Evolutionary conservation across 2,888 invertebrate species (phyloP).

Genomic region (Cyclophora albipunctata): DNA sequence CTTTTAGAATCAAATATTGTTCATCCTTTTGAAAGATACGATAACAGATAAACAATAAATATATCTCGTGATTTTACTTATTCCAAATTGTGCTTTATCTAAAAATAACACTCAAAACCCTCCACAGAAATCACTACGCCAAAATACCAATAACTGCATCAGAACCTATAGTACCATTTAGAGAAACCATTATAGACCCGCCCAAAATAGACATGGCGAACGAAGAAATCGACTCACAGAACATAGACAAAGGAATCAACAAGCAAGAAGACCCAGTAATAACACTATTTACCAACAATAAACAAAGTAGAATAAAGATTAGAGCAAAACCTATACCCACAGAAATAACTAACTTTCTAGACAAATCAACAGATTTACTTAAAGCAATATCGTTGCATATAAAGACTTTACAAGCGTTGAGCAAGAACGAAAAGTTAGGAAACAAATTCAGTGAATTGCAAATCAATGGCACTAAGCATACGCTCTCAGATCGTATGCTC

Average conservation of each 20-base stretch:
- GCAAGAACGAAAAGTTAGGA: slow-evolving; percentile 53
- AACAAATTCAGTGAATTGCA: slow-evolving; percentile 41
- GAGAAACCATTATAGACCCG: slow-evolving; percentile 91
- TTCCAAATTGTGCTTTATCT: too few relatives aligned
- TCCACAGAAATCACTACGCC: slow-evolving; percentile 79
- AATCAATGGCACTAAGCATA: slow-evolving; percentile 42
- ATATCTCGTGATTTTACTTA: too few relatives aligned
- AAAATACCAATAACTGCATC: slow-evolving; percentile 93
- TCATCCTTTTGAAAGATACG: too few relatives aligned
- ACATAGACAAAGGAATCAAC: slow-evolving; percentile 59
- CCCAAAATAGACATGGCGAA: slow-evolving; percentile 90
- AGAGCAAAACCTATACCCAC: slow-evolving; percentile 86
- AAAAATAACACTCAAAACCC: too few relatives aligned
- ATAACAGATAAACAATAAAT: too few relatives aligned
- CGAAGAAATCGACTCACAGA: slow-evolving; percentile 83
- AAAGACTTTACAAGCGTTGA: slow-evolving; percentile 52
- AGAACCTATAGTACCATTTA: slow-evolving; percentile 95
- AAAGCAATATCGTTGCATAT: slow-evolving; percentile 76
- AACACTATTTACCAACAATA: slow-evolving; percentile 80
- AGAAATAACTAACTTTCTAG: slow-evolving; percentile 81
- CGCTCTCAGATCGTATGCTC: slow-evolving; percentile 56
- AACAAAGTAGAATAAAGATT: slow-evolving; percentile 81
- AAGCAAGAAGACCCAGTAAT: slow-evolving; percentile 71
- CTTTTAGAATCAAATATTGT: too few relatives aligned
- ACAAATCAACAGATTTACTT: slow-evolving; percentile 81